Conservation (phyloP, 2,888 invertebrate species). For the Scaptodrosophila latifasciaeformis region DNA sequence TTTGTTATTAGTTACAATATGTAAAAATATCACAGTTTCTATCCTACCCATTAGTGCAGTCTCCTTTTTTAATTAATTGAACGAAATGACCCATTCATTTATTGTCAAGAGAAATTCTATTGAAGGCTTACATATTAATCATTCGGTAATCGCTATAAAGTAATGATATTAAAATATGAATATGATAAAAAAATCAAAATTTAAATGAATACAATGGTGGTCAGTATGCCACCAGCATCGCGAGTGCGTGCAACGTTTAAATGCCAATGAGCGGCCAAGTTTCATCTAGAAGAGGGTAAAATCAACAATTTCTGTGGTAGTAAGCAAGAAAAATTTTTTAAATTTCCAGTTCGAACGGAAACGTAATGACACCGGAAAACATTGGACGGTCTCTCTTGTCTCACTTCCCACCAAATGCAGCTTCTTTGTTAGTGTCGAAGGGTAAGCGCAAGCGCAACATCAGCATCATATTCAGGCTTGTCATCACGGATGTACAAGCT, state of each 20-base stretch:
- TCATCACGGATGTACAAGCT: constrained; percentile 58
- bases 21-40: too few relatives aligned
- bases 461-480: constrained; percentile 37
- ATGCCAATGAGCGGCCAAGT: constrained; percentile 59
- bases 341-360: constrained; percentile 66
- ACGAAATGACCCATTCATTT: too few relatives aligned
- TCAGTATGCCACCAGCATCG: constrained; percentile 33
- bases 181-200: too few relatives aligned
- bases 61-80: too few relatives aligned
- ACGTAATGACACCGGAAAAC: constrained; percentile 66
- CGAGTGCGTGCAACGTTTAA: constrained; percentile 32
- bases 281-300: constrained; percentile 32
- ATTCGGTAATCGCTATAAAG: too few relatives aligned
- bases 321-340: constrained; percentile 50
- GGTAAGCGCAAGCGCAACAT: constrained; percentile 52
- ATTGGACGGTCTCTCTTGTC: constrained; percentile 39
- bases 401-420: constrained; percentile 3
- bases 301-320: constrained; percentile 7
- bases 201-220: constrained; percentile 1
- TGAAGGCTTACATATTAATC: too few relatives aligned
- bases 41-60: too few relatives aligned
- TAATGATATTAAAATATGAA: too few relatives aligned
- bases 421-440: background rate
- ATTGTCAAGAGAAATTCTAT: too few relatives aligned
- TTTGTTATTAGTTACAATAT: too few relatives aligned